Evolutionary conservation across 2,888 invertebrate species (phyloP).

Genomic region (Tipula confusa): DNA sequence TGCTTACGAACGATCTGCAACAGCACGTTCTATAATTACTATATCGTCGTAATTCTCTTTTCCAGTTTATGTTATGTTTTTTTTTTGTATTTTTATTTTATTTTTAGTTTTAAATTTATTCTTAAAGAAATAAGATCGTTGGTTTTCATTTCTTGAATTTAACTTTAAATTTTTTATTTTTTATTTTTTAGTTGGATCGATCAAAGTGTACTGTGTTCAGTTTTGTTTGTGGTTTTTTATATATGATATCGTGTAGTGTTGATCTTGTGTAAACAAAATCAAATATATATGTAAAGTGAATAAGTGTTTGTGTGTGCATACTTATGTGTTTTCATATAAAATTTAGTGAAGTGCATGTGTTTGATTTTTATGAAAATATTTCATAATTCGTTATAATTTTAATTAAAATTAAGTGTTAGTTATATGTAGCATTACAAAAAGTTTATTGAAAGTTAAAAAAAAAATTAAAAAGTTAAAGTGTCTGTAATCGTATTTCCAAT

Average conservation of each 20-base stretch:
- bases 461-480: neutral
- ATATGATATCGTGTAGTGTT: neutral
- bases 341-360: neutral
- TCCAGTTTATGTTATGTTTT: neutral
- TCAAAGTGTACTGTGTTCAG: neutral
- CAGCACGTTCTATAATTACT: slow-evolving; percentile 25
- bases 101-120: slow-evolving; percentile 12
- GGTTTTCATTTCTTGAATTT: neutral
- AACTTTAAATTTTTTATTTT: neutral
- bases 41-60: neutral
- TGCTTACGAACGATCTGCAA: neutral
- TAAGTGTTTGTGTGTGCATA: neutral
- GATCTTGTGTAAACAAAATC: neutral
- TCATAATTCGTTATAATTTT: neutral
- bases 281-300: neutral
- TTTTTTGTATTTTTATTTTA: no score
- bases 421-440: neutral
- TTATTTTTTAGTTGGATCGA: neutral
- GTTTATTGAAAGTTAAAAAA: neutral
- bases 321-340: neutral
- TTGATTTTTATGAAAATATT: neutral
- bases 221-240: neutral
- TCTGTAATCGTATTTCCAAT: neutral
- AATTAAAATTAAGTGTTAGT: neutral
- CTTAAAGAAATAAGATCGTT: neutral